A percentile compares a stretch with the other conserved stretches of the same genome.
These are phyloP conservation scores for Drosophila simulans DNA, from an alignment of 1,140 invertebrate genomes.

Conservation along the genomic window DNA sequence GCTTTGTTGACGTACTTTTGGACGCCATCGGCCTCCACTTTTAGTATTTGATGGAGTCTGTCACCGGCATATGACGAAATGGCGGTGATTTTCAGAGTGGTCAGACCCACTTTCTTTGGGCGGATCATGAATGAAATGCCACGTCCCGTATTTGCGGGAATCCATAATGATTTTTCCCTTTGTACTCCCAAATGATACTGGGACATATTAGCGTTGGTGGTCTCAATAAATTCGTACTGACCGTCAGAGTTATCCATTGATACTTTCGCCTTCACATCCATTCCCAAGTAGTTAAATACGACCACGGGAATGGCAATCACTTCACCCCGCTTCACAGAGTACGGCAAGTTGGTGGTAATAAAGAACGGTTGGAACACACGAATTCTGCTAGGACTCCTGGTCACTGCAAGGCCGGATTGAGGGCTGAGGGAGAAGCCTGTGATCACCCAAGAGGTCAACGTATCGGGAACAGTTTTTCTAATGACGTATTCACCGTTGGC, in stretches of 20 bases:
- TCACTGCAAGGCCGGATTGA: slow-evolving; percentile 92
- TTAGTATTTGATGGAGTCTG: slow-evolving; percentile 88
- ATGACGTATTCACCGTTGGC: slow-evolving; percentile 67
- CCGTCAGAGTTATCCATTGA: slow-evolving; percentile 92
- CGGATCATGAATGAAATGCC: slow-evolving; percentile 93
- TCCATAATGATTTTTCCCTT: slow-evolving; percentile 84
- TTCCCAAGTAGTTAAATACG: slow-evolving; percentile 85
- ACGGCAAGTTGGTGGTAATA: slow-evolving; percentile 91
- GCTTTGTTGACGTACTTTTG: slow-evolving; percentile 91
- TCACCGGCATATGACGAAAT: slow-evolving; percentile 88
- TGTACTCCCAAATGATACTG: slow-evolving; percentile 87
- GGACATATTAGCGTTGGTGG: slow-evolving; percentile 85
- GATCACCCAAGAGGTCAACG: slow-evolving; percentile 96
- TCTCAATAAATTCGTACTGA: slow-evolving; percentile 91
- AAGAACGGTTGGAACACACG: slow-evolving; percentile 95
- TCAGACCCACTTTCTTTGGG: slow-evolving; percentile 90
- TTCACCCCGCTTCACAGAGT: slow-evolving; percentile 91
- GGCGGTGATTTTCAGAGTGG: slow-evolving; percentile 91
- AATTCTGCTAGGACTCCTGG: slow-evolving; percentile 89
- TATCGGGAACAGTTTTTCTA: slow-evolving; percentile 89
- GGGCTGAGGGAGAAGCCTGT: slow-evolving; percentile 96
- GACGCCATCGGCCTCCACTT: slow-evolving; percentile 92
- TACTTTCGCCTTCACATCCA: slow-evolving; percentile 91
- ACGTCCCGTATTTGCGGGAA: slow-evolving; percentile 88
- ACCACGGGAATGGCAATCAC: slow-evolving; percentile 74